These are phyloP conservation scores for Rhopalosiphum padi DNA, from an alignment of 1,140 invertebrate species.

Conservation along the genomic window DNA sequence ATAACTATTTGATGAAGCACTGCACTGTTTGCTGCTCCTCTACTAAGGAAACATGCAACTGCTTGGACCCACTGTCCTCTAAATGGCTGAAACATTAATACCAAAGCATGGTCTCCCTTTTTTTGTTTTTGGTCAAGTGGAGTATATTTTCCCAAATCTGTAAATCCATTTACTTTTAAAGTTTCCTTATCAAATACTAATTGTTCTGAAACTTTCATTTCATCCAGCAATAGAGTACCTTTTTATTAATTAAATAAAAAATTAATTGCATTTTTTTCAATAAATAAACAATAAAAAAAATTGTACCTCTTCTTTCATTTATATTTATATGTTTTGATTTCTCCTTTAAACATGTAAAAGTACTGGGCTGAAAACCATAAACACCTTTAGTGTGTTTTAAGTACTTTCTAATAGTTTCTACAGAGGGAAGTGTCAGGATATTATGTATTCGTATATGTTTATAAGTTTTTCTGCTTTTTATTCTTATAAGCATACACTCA, in stretches of 20 bases:
- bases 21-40: neutral
- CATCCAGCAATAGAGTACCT: slow-evolving; percentile 21
- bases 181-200: neutral
- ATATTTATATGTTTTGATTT: neutral
- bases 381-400: neutral
- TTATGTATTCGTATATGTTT: neutral
- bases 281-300: slow-evolving; percentile 2
- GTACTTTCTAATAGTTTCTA: slow-evolving; percentile 3
- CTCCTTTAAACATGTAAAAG: neutral
- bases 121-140: neutral
- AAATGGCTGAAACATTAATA: slow-evolving; percentile 26
- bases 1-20: neutral
- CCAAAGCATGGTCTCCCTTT: neutral
- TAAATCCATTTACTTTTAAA: neutral
- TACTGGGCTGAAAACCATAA: slow-evolving; percentile 16
- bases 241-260: slow-evolving; percentile 10
- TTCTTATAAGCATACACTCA: neutral
- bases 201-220: slow-evolving; percentile 11
- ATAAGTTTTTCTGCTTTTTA: neutral
- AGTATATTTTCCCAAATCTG: neutral
- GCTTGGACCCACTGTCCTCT: neutral
- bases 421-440: neutral
- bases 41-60: neutral
- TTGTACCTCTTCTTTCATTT: neutral
- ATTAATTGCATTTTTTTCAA: neutral